These are phyloP conservation scores for Conger conger DNA, from an alignment of 2,113 vertebrate species.

Conservation along the genomic window DNA sequence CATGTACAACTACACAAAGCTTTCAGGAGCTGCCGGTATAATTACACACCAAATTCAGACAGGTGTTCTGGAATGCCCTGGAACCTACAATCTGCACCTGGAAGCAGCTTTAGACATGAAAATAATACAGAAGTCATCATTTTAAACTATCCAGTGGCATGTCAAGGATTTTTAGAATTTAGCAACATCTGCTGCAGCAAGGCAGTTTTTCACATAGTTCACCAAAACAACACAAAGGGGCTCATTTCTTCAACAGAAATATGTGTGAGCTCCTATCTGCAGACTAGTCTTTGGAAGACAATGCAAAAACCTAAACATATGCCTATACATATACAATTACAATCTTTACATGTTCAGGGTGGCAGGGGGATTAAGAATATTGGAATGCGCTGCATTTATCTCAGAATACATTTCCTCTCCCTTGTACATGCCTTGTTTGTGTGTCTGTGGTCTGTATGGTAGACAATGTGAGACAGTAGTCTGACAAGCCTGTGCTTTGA, in stretches of 20 bases:
- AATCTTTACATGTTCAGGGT: background rate
- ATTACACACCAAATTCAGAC: constrained; percentile 60
- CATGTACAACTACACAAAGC: constrained; percentile 39
- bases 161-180: constrained; percentile 49
- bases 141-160: constrained; percentile 62
- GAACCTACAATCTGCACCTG: constrained; percentile 63
- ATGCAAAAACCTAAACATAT: background rate
- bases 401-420: constrained; percentile 13
- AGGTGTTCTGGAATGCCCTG: constrained; percentile 62
- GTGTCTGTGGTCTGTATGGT: background rate
- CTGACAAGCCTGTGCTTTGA: background rate
- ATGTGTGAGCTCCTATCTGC: background rate
- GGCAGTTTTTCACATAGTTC: constrained; percentile 51
- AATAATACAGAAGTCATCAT: constrained; percentile 61
- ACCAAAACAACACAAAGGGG: constrained; percentile 56
- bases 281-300: background rate
- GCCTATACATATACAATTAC: background rate
- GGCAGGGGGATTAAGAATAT: too few species aligned
- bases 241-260: background rate
- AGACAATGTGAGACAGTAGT: background rate
- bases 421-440: background rate
- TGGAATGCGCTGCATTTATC: too few species aligned
- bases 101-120: constrained; percentile 65
- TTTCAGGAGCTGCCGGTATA: constrained; percentile 52
- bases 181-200: constrained; percentile 56